These are phyloP conservation scores for Oryzias curvinotus DNA, from an alignment of 2,113 vertebrate species.

Conservation along the genomic window DNA sequence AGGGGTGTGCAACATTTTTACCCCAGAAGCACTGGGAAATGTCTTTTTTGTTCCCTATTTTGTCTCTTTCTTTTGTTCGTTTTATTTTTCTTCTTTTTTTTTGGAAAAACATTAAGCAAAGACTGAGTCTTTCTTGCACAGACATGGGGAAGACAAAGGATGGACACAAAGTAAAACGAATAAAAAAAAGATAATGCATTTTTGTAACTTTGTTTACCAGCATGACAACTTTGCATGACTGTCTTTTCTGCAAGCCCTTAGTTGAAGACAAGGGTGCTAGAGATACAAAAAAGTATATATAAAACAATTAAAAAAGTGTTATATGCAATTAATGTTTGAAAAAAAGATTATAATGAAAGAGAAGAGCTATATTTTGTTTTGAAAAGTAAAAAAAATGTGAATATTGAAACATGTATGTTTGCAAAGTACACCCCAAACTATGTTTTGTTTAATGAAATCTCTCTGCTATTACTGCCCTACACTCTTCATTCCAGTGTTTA, in stretches of 20 bases:
- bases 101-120: constrained; percentile 48
- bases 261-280: constrained; percentile 79
- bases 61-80: too few relatives aligned
- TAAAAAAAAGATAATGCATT: constrained; percentile 76
- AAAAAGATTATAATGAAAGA: constrained; percentile 80
- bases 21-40: constrained; percentile 25
- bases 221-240: constrained; percentile 85
- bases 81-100: not conserved
- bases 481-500: constrained; percentile 59
- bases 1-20: constrained; percentile 14
- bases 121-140: constrained; percentile 47
- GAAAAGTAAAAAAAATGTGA: constrained; percentile 78
- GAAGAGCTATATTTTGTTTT: constrained; percentile 85
- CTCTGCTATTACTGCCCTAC: constrained; percentile 76
- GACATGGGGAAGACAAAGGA: constrained; percentile 41
- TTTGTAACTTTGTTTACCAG: constrained; percentile 86
- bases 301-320: constrained; percentile 76
- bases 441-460: constrained; percentile 78
- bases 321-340: constrained; percentile 82
- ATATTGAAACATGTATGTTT: constrained; percentile 79
- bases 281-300: constrained; percentile 76
- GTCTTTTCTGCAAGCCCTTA: constrained; percentile 83
- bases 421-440: constrained; percentile 76
- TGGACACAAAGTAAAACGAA: constrained; percentile 58
- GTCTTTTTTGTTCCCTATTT: not conserved